Percentiles rank a stretch among this genome's conserved stretches.
phyloP scores from a whole-genome alignment of 1,140 invertebrate species.

The Oryctes rhinoceros region DNA sequence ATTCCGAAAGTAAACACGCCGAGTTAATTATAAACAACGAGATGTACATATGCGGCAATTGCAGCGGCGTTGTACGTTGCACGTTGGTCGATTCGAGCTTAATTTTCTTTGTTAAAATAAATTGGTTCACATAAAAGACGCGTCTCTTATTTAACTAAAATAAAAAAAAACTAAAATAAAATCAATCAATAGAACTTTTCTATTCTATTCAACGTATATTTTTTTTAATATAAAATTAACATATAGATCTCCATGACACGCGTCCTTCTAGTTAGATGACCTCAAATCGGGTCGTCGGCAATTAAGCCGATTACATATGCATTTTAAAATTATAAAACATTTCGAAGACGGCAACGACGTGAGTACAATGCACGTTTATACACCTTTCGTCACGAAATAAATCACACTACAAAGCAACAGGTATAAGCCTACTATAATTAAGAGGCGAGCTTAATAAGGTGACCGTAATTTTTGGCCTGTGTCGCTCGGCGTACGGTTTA shows the following conservation, averaged over 20 bases:
- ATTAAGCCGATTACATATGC: constrained; percentile 22
- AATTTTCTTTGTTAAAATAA: too few relatives aligned
- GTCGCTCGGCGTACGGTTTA: not conserved
- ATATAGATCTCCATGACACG: not conserved
- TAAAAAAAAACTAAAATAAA: too few relatives aligned
- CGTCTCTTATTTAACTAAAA: too few relatives aligned
- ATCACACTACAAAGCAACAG: constrained; percentile 6
- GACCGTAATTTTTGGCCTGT: constrained; percentile 17
- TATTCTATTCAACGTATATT: too few relatives aligned
- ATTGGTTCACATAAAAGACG: too few relatives aligned
- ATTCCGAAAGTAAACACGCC: not conserved
- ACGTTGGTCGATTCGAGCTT: too few relatives aligned
- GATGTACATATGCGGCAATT: too few relatives aligned
- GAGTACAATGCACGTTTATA: not conserved
- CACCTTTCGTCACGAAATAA: not conserved
- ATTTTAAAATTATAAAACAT: not conserved
- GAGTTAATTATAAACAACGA: constrained; percentile 18
- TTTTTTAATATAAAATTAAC: too few relatives aligned
- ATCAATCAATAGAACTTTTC: too few relatives aligned
- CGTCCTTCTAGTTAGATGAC: constrained; percentile 1
- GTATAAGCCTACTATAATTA: not conserved
- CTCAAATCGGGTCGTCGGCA: not conserved
- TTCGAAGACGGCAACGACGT: not conserved
- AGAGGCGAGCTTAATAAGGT: not conserved
- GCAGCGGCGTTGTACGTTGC: too few relatives aligned